These are phyloP conservation scores for Distichodus sexfasciatus DNA, from an alignment of 2,797 vertebrate genomes.

Conservation along the genomic window DNA sequence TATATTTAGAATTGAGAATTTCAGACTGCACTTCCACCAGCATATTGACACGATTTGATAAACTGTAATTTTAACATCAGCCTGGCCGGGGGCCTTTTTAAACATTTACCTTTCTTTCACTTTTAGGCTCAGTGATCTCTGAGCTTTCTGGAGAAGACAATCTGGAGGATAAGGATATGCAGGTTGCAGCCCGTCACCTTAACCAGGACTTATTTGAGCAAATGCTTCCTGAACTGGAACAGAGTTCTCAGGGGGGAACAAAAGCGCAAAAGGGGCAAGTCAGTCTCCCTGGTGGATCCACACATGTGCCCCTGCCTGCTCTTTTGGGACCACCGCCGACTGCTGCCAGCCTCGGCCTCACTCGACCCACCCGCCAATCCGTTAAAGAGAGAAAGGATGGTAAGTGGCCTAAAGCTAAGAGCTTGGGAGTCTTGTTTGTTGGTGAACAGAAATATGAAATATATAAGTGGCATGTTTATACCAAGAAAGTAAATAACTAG, in stretches of 20 bases:
- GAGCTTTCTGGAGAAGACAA: constrained; percentile 71
- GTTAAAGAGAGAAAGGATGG: constrained; percentile 70
- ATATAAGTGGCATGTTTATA: too few relatives aligned
- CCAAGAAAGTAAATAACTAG: too few relatives aligned
- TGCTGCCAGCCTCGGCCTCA: constrained; percentile 81
- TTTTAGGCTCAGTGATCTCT: constrained; percentile 72
- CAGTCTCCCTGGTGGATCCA: constrained; percentile 31
- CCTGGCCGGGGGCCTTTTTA: too few relatives aligned
- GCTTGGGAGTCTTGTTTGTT: too few relatives aligned
- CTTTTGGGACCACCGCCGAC: constrained; percentile 84
- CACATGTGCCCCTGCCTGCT: constrained; percentile 70
- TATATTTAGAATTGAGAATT: too few relatives aligned
- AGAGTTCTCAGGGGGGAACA: constrained; percentile 35
- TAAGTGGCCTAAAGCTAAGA: constrained; percentile 64
- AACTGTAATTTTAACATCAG: too few relatives aligned
- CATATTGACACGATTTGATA: too few relatives aligned
- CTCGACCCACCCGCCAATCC: constrained; percentile 78
- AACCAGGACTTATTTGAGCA: constrained; percentile 86
- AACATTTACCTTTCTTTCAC: background rate
- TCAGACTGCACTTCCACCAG: too few relatives aligned
- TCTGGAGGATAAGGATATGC: constrained; percentile 82
- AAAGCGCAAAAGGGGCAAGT: constrained; percentile 31
- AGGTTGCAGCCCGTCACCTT: constrained; percentile 84
- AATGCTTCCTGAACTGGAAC: constrained; percentile 67
- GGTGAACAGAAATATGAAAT: too few relatives aligned